Percentiles rank a stretch among this genome's conserved stretches.
phyloP scores from a whole-genome alignment of 2,888 invertebrate species.

The Morpho achilles region DNA sequence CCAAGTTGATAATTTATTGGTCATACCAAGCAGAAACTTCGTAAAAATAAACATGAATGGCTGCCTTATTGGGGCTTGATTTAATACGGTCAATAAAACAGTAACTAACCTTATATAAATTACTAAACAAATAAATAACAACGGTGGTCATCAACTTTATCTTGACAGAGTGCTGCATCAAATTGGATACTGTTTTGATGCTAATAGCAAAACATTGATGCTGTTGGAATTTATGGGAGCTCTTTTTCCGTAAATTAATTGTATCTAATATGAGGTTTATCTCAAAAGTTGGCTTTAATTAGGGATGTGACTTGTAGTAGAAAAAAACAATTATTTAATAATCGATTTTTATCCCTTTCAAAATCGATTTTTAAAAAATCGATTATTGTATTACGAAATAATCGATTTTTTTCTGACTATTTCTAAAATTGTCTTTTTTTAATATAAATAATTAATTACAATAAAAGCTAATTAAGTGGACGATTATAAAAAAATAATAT shows the following conservation, averaged over 20 bases:
- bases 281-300: too few relatives aligned
- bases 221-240: slow-evolving; percentile 16
- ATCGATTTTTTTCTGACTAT: too few relatives aligned
- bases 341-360: too few relatives aligned
- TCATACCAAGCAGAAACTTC: slow-evolving; percentile 74
- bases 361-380: too few relatives aligned
- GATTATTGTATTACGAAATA: too few relatives aligned
- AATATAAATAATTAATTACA: too few relatives aligned
- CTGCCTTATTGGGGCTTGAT: slow-evolving; percentile 79
- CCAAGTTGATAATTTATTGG: slow-evolving; percentile 75
- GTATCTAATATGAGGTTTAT: neutral
- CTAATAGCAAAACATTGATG: slow-evolving; percentile 27
- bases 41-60: slow-evolving; percentile 79
- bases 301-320: too few relatives aligned
- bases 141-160: slow-evolving; percentile 71
- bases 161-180: slow-evolving; percentile 32
- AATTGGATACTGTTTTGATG: slow-evolving; percentile 30
- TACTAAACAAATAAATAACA: slow-evolving; percentile 79
- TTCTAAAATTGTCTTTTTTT: too few relatives aligned
- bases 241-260: slow-evolving; percentile 5
- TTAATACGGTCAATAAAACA: slow-evolving; percentile 77
- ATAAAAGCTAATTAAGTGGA: too few relatives aligned
- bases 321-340: too few relatives aligned
- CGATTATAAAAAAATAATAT: too few relatives aligned
- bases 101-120: slow-evolving; percentile 79